Evolutionary conservation across 2,113 vertebrate genomes (phyloP).

Genomic region (Chaetorhynchus papuensis): DNA sequence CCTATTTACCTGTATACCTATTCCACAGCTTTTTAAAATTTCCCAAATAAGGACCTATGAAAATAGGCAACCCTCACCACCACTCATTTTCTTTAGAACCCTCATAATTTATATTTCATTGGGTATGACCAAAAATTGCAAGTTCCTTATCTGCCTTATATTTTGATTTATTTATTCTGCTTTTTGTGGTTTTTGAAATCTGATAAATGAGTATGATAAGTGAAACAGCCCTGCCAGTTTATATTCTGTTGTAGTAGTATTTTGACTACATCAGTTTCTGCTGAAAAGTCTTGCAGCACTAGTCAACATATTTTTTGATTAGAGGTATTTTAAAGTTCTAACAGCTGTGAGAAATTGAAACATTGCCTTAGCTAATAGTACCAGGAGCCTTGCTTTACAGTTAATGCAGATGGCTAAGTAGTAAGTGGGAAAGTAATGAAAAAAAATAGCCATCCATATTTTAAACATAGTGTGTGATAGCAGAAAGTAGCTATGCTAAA

Average conservation of each 20-base stretch:
- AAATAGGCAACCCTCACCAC: not conserved
- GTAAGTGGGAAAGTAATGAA: not conserved
- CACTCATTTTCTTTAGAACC: not conserved
- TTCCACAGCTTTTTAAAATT: not conserved
- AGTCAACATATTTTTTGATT: not conserved
- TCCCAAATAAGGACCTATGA: not conserved
- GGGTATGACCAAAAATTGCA: not conserved
- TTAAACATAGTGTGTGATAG: not conserved
- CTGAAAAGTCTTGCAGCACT: not conserved
- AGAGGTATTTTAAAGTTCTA: not conserved
- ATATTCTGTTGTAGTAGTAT: not conserved
- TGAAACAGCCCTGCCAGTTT: not conserved
- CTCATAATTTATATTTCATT: not conserved
- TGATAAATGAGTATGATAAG: not conserved
- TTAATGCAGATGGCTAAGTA: not conserved
- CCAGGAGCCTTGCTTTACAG: not conserved
- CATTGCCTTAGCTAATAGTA: not conserved
- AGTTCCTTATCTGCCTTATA: not conserved
- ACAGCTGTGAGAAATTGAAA: not conserved
- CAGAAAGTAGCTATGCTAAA: not conserved
- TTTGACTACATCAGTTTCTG: not conserved
- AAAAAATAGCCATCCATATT: not conserved
- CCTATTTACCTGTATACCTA: not conserved
- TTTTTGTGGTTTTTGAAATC: not conserved
- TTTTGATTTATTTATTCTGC: not conserved